Conservation (phyloP, 2,888 invertebrate species). For the Willowsia nigromaculata region DNA sequence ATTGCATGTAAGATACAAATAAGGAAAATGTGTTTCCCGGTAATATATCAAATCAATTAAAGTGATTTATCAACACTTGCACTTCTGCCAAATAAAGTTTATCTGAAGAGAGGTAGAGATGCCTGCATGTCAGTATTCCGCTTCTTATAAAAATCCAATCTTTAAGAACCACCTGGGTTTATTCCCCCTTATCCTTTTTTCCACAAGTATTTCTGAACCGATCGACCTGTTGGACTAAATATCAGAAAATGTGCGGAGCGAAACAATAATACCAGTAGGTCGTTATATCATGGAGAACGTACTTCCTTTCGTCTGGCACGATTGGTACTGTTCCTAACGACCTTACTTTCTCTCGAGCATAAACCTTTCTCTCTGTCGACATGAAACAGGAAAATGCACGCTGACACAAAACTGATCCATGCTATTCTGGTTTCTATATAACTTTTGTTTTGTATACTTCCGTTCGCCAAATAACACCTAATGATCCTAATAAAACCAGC, state of each 20-base stretch:
- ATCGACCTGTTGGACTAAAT: constrained; percentile 16
- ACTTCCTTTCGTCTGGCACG: not conserved
- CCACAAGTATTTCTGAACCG: not conserved
- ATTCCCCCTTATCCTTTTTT: not conserved
- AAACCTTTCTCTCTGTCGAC: not conserved
- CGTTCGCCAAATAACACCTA: not conserved
- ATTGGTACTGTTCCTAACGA: not conserved
- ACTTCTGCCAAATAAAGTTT: not conserved
- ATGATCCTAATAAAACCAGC: not conserved
- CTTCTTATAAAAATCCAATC: not conserved
- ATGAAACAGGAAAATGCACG: not conserved
- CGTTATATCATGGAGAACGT: not conserved
- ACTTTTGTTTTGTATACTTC: too few relatives aligned
- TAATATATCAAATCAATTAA: constrained; percentile 19
- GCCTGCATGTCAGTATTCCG: not conserved
- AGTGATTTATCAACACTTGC: constrained; percentile 19
- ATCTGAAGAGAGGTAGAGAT: not conserved
- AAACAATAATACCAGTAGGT: not conserved
- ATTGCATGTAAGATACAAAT: not conserved
- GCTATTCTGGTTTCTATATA: not conserved
- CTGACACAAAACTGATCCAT: not conserved
- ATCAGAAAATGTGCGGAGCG: not conserved
- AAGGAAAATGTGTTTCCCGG: not conserved
- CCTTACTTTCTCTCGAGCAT: not conserved
- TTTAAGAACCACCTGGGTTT: not conserved